A percentile compares a stretch with the other conserved stretches of the same genome.
Evolutionary conservation across 1,140 invertebrate genomes (phyloP).

Genomic region (Caenorhabditis tropicalis): DNA sequence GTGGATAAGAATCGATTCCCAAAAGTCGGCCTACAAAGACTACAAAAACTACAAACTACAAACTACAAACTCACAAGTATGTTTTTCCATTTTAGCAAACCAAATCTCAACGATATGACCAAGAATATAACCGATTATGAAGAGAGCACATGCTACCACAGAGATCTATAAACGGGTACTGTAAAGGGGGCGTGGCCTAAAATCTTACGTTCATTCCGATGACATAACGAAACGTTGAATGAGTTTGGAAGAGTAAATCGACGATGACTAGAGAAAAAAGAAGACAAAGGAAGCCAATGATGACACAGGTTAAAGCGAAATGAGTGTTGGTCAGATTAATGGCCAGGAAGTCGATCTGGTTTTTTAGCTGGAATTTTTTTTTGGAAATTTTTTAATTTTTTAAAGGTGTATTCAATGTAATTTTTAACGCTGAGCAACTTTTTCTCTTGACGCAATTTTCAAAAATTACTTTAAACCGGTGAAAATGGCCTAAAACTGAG

Average conservation of each 20-base stretch:
- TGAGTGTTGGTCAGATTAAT: background rate
- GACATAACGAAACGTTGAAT: background rate
- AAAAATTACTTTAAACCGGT: too few relatives aligned
- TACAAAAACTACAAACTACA: too few relatives aligned
- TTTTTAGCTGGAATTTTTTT: constrained; percentile 2
- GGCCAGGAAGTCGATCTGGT: background rate
- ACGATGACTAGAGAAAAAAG: background rate
- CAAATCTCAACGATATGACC: constrained; percentile 3
- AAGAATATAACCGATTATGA: background rate
- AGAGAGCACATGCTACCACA: background rate
- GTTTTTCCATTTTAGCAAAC: background rate
- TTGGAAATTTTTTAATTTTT: too few relatives aligned
- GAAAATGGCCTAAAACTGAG: too few relatives aligned
- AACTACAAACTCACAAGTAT: background rate
- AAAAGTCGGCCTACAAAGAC: background rate
- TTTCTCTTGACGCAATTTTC: too few relatives aligned
- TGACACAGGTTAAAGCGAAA: background rate
- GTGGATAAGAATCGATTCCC: background rate
- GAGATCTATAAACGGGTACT: background rate
- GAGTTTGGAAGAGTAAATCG: background rate
- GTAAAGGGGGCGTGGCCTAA: background rate
- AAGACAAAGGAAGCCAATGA: background rate
- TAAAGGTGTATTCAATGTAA: too few relatives aligned
- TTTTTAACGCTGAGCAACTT: too few relatives aligned
- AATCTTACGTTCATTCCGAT: background rate